Evolutionary conservation across 2,797 vertebrate genomes (phyloP).

Genomic region (Paramormyrops hopkinsi): DNA sequence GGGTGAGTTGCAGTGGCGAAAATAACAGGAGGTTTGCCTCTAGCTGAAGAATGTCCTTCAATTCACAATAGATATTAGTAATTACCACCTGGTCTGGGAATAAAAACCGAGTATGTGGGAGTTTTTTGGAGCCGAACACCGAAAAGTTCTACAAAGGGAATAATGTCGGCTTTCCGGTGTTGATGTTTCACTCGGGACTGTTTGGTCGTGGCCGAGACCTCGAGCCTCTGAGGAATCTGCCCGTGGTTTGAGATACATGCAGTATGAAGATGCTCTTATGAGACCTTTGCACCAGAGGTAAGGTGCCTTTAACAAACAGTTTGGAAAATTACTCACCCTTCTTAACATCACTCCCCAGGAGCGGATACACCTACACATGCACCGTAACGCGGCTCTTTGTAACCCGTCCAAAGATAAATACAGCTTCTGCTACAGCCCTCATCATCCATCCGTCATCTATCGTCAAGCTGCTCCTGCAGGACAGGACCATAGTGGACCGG

Average conservation of each 20-base stretch:
- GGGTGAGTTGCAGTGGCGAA: background rate
- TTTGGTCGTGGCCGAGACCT: no score
- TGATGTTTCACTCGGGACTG: background rate
- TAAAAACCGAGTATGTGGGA: background rate
- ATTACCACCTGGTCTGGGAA: background rate
- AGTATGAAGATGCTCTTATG: background rate
- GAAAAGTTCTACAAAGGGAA: background rate
- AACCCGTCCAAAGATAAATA: background rate
- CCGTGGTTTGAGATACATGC: background rate
- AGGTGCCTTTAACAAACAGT: background rate
- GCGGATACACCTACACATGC: background rate
- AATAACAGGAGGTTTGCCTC: slow-evolving; percentile 2
- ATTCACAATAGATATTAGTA: background rate
- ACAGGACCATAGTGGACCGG: background rate
- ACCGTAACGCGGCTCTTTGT: background rate
- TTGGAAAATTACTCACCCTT: background rate
- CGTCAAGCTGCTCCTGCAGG: background rate
- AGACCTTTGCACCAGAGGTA: background rate
- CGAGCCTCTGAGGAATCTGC: background rate
- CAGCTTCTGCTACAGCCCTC: background rate
- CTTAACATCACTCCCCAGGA: background rate
- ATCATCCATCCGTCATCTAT: background rate
- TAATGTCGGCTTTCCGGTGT: background rate
- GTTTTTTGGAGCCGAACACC: background rate
- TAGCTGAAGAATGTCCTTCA: background rate